These are phyloP conservation scores for Ephialtes manifestator DNA, from an alignment of 2,888 invertebrate genomes.

Conservation along the genomic window DNA sequence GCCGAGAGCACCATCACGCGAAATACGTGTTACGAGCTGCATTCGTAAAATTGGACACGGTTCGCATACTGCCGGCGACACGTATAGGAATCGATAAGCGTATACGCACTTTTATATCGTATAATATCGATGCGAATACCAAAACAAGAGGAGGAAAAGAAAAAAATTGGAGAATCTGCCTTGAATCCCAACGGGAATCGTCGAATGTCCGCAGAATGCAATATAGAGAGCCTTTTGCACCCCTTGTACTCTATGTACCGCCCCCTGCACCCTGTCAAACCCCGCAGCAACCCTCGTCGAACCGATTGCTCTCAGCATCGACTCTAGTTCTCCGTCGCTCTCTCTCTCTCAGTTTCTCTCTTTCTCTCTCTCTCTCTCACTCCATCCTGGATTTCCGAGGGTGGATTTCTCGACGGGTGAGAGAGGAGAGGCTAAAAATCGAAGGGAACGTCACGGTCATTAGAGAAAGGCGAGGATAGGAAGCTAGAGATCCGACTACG, in stretches of 20 bases:
- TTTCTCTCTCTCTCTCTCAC: conserved; percentile 21
- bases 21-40: conserved; percentile 30
- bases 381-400: conserved; percentile 71
- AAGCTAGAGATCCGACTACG: conserved; percentile 62
- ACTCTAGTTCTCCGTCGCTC: conserved; percentile 44
- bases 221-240: conserved; percentile 69
- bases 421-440: conserved; percentile 70
- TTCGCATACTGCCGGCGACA: not conserved
- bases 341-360: conserved; percentile 39
- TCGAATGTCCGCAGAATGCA: conserved; percentile 77
- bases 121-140: conserved; percentile 38
- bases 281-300: conserved; percentile 48
- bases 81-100: conserved; percentile 30
- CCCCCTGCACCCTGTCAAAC: conserved; percentile 23
- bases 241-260: conserved; percentile 17
- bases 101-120: conserved; percentile 15
- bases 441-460: conserved; percentile 69
- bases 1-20: not conserved
- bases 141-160: not conserved
- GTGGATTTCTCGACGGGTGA: conserved; percentile 58
- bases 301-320: conserved; percentile 61
- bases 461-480: conserved; percentile 64
- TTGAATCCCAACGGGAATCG: conserved; percentile 71
- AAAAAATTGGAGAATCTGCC: not conserved
- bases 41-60: conserved; percentile 42